These are phyloP conservation scores for Bimastos eiseni DNA, from an alignment of 2,888 invertebrate genomes.

Conservation along the genomic window DNA sequence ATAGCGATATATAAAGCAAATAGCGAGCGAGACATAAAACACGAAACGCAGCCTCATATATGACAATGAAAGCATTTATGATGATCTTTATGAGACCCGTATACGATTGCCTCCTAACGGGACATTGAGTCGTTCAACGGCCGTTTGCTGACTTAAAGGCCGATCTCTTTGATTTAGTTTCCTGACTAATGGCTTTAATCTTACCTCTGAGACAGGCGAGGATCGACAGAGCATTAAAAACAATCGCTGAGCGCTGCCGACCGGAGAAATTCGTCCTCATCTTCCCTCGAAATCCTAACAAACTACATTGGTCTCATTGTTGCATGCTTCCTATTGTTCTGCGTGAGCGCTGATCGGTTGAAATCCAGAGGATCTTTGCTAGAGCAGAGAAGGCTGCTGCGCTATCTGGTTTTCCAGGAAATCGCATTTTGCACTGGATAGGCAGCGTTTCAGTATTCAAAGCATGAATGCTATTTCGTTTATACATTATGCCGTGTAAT, in stretches of 20 bases:
- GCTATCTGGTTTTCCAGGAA: not conserved
- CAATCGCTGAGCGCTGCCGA: not conserved
- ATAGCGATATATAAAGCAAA: not conserved
- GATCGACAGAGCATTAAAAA: constrained; percentile 1
- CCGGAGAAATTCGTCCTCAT: not conserved
- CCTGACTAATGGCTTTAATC: constrained; percentile 1
- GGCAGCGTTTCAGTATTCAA: not conserved
- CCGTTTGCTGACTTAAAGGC: not conserved
- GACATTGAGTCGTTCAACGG: not conserved
- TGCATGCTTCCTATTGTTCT: not conserved
- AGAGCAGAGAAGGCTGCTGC: not conserved
- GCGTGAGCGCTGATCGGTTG: not conserved
- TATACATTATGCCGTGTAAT: not conserved
- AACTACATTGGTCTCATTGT: not conserved
- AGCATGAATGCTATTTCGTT: not conserved
- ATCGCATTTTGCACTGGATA: not conserved
- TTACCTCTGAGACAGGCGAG: constrained; percentile 6
- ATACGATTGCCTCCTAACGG: not conserved
- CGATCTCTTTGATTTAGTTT: not conserved
- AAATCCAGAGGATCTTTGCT: not conserved
- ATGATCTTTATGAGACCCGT: not conserved
- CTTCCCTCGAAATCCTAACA: constrained; percentile 6
- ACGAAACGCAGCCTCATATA: not conserved
- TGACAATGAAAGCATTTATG: not conserved
- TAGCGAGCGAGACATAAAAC: not conserved